Conservation (phyloP, 2,113 vertebrate species). For the Muscicapa adusta region DNA sequence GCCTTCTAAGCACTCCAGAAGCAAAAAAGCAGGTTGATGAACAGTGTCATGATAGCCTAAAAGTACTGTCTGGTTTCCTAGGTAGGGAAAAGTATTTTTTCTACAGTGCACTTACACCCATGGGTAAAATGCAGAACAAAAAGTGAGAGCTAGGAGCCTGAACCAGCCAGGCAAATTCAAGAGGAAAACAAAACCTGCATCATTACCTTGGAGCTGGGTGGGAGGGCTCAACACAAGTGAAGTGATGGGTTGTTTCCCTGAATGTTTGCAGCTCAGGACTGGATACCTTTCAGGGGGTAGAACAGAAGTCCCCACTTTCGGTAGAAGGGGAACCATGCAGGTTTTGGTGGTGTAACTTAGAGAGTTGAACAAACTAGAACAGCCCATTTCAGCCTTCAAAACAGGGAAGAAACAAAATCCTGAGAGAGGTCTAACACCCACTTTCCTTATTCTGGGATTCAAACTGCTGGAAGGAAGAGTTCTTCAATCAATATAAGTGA, state of each 20-base stretch:
- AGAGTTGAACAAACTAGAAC: not conserved
- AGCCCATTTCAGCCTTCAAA: not conserved
- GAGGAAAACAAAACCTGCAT: not conserved
- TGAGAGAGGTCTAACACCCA: not conserved
- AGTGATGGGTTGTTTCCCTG: not conserved
- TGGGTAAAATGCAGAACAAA: not conserved
- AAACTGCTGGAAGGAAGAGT: not conserved
- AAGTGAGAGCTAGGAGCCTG: not conserved
- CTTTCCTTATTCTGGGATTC: not conserved
- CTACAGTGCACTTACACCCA: not conserved
- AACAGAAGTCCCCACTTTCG: not conserved
- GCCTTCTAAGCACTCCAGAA: not conserved
- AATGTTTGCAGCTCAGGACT: not conserved
- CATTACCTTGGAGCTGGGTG: not conserved
- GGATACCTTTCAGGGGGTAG: not conserved
- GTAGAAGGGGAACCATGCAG: not conserved
- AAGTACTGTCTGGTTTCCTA: not conserved
- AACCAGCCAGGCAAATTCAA: not conserved
- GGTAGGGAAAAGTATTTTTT: not conserved
- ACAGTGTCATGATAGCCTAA: not conserved
- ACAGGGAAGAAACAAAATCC: not conserved
- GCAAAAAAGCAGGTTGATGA: not conserved
- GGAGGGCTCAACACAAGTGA: not conserved
- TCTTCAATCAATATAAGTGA: constrained; percentile 15
- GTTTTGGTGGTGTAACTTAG: rapidly evolving